phyloP scores from a whole-genome alignment of 2,113 vertebrate species.

The Sorex fumeus region DNA sequence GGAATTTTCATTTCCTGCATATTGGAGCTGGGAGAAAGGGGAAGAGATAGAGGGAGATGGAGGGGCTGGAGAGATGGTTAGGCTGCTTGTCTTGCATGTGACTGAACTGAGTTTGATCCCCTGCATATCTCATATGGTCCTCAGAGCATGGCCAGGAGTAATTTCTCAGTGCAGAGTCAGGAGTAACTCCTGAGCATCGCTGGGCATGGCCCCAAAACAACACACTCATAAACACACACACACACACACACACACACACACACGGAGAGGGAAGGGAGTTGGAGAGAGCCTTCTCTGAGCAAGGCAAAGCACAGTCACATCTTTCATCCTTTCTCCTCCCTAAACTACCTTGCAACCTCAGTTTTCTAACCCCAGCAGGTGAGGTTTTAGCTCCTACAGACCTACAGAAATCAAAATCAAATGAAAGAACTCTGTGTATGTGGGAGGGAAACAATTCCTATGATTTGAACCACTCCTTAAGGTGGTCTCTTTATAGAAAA shows the following conservation, averaged over 20 bases:
- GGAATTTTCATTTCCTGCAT: not conserved
- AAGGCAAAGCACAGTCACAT: not conserved
- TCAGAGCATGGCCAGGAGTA: too few relatives aligned
- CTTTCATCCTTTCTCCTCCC: not conserved
- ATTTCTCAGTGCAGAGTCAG: too few relatives aligned
- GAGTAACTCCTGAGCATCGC: too few relatives aligned
- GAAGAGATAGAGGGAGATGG: fast-evolving
- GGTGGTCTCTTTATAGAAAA: slow-evolving; percentile 28
- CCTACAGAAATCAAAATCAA: not conserved
- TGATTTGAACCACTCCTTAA: not conserved
- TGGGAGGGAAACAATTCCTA: not conserved
- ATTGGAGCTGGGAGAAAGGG: not conserved
- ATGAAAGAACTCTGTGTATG: not conserved
- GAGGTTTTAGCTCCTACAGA: not conserved
- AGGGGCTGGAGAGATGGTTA: too few relatives aligned
- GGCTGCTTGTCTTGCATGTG: too few relatives aligned
- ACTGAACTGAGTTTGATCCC: too few relatives aligned
- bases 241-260: too few relatives aligned
- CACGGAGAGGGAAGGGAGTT: too few relatives aligned
- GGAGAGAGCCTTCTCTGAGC: too few relatives aligned
- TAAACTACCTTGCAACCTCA: not conserved
- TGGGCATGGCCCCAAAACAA: too few relatives aligned
- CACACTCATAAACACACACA: too few relatives aligned
- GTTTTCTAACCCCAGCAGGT: not conserved
- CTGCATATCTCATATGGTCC: too few relatives aligned